Conservation (phyloP, 2,113 vertebrate species). For the Pampusana beccarii region DNA sequence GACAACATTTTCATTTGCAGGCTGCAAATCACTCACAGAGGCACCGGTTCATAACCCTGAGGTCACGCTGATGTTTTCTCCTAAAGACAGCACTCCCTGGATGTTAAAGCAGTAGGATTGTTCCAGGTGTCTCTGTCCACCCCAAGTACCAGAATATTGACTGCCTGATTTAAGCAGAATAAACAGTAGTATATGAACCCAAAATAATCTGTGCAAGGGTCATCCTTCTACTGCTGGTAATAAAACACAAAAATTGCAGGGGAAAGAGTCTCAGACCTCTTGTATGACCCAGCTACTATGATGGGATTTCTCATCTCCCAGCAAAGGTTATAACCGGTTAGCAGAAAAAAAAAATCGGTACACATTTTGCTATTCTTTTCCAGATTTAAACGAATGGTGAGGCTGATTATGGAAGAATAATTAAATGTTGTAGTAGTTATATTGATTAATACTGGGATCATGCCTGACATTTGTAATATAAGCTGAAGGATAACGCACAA, state of each 20-base stretch:
- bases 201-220: neutral
- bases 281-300: neutral
- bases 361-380: slow-evolving; percentile 15
- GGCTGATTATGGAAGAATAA: slow-evolving; percentile 45
- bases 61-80: neutral
- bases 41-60: neutral
- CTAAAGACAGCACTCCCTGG: neutral
- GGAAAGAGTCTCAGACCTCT: neutral
- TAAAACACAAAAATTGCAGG: neutral
- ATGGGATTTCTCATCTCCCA: neutral
- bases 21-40: neutral
- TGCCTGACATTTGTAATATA: slow-evolving; percentile 58
- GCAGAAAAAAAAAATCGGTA: neutral
- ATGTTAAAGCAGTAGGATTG: neutral
- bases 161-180: neutral
- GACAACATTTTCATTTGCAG: neutral
- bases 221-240: neutral
- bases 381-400: slow-evolving; percentile 22
- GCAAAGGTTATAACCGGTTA: neutral
- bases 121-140: neutral
- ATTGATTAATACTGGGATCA: slow-evolving; percentile 57
- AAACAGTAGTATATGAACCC: neutral
- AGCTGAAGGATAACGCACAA: slow-evolving; percentile 52
- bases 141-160: neutral
- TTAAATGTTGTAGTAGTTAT: slow-evolving; percentile 39